A percentile compares a stretch with the other conserved stretches of the same genome.
Conservation (phyloP, 1,140 invertebrate genomes). For the Megalopta genalis region DNA sequence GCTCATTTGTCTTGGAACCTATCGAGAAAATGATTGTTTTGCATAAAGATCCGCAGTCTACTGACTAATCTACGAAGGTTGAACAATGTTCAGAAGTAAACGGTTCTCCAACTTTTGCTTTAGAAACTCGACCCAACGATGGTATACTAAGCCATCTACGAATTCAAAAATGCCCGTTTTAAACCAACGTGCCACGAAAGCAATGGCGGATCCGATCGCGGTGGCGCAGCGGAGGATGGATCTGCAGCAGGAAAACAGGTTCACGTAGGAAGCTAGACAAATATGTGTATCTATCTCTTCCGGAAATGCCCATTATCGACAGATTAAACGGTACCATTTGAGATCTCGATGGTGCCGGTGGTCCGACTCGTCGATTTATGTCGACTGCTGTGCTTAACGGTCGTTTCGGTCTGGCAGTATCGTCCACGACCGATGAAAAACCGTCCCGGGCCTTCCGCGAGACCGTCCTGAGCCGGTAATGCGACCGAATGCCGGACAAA, state of each 20-base stretch:
- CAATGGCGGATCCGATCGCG: neutral
- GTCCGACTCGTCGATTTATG: constrained; percentile 32
- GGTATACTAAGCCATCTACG: too few species aligned
- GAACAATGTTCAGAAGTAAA: too few species aligned
- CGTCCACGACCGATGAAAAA: constrained; percentile 24
- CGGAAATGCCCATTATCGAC: constrained; percentile 44
- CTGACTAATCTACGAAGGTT: too few species aligned
- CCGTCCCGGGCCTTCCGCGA: neutral
- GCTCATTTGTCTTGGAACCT: too few species aligned
- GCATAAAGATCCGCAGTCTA: too few species aligned
- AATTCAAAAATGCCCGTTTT: too few species aligned
- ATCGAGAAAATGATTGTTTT: too few species aligned
- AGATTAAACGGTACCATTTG: constrained; percentile 51
- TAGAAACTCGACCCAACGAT: too few species aligned
- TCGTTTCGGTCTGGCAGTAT: constrained; percentile 4
- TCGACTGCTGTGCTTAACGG: constrained; percentile 22
- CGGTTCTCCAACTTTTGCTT: too few species aligned
- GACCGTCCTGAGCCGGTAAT: neutral
- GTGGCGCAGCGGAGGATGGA: neutral
- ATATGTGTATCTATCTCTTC: constrained; percentile 32
- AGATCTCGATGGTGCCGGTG: constrained; percentile 24
- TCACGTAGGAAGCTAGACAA: constrained; percentile 17
- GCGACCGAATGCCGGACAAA: neutral
- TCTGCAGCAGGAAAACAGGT: neutral
- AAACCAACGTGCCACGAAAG: neutral